phyloP scores from a whole-genome alignment of 2,113 vertebrate species.

The Cardinalis cardinalis region DNA sequence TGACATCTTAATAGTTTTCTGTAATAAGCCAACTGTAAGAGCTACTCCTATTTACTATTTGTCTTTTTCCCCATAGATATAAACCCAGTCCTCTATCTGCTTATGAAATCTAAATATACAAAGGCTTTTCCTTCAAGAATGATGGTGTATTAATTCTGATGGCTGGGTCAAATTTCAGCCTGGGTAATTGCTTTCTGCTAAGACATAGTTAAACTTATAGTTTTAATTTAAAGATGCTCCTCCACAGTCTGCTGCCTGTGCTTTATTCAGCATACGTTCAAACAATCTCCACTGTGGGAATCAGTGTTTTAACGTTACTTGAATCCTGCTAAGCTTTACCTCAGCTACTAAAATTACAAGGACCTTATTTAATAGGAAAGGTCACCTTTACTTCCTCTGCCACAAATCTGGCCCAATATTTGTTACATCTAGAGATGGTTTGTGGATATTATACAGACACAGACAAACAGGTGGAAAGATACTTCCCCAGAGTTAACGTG shows the following conservation, averaged over 20 bases:
- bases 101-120: conserved; percentile 58
- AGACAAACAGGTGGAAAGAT: background rate
- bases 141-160: background rate
- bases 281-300: background rate
- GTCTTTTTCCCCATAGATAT: conserved; percentile 4
- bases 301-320: background rate
- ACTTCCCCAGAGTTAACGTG: rapidly evolving
- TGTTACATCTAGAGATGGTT: background rate
- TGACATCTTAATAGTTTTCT: conserved; percentile 34
- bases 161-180: conserved; percentile 16
- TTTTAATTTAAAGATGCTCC: conserved; percentile 35
- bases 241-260: background rate
- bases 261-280: background rate
- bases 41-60: conserved; percentile 4
- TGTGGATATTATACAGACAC: background rate
- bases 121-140: conserved; percentile 2
- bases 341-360: background rate
- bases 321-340: background rate
- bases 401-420: background rate
- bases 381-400: background rate
- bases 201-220: conserved; percentile 11
- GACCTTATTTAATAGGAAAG: background rate
- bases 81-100: conserved; percentile 10
- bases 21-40: conserved; percentile 19
- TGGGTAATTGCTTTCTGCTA: conserved; percentile 48